Evolutionary conservation across 2,113 vertebrate species (phyloP), one percentile per base, ranked within the genome.

Genomic region (Bubalus kerabau): DNA sequence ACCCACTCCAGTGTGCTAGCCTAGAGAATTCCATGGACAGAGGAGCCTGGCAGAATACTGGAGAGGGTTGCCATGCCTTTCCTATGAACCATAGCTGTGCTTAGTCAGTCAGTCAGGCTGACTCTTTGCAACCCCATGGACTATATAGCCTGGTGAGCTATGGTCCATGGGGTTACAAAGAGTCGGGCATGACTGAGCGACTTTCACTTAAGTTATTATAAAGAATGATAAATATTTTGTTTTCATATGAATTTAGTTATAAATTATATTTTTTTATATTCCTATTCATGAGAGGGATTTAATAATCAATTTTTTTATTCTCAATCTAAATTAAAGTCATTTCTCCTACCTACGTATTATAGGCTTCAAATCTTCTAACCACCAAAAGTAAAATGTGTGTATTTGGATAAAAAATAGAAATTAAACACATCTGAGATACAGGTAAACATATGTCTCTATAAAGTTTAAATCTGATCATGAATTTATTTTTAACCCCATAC

Each of bases 401-500:
- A 9, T 96, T 80, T 30, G 36, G 4, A 82, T 95, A 46, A n/a
- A 94, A 83, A 50, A 71, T 26, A 74, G 50, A 92, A 15, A 59
- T 14, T 88, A 83, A 82, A 95, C 62, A 6, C 56, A 97, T 52
- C 24, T 96, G 23, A 6, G 1, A 48, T 32, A 74, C 7, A 91
- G 82, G n/a, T 90, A 57, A 93, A 76, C 17, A 19, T 19, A 88
- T 87, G 95, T 97, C 24, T 86, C 81, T 89, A 86, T 13, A 52
- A 60, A 91, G 23, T 52, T 78, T 50, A 96, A 98, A 96, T n/a
- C 62, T 74, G 32, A 95, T 87, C 71, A 98, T 15, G 4, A 83
- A 97, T 97, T 23, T 59, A 76, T 50, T 84, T 96, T 91, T 88
- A 85, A 56, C 71, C 16, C n/a, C 78, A 57, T 48, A 95, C 92